Evolutionary conservation across 1,140 invertebrate species (phyloP).

Genomic region (Saccostrea cuccullata): DNA sequence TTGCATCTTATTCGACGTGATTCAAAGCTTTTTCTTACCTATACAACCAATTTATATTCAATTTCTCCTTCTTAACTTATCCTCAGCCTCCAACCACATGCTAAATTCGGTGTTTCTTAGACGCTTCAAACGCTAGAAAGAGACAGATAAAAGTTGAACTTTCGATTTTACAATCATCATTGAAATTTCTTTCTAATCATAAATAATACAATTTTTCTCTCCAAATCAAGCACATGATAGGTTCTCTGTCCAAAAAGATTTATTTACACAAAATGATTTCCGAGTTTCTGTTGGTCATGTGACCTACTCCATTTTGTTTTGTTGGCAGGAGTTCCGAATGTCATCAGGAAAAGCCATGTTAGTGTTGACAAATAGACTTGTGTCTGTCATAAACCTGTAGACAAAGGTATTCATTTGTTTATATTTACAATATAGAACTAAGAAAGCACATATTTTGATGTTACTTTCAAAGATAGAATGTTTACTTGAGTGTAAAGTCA

Average conservation of each 20-base stretch:
- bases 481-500: too few species aligned
- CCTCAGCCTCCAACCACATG: background rate
- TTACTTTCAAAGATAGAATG: too few species aligned
- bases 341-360: slow-evolving; percentile 22
- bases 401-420: background rate
- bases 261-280: background rate
- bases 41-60: background rate
- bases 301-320: slow-evolving; percentile 40
- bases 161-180: background rate
- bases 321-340: slow-evolving; percentile 37
- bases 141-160: background rate
- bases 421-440: background rate
- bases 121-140: slow-evolving; percentile 7
- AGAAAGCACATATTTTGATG: too few species aligned
- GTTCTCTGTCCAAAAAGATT: background rate
- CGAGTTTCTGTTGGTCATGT: slow-evolving; percentile 34
- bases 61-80: background rate
- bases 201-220: background rate
- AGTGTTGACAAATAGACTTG: background rate
- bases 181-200: background rate
- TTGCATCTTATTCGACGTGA: too few species aligned
- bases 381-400: background rate
- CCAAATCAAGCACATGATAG: too few species aligned
- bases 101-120: background rate
- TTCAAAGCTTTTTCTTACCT: too few species aligned